Base-by-base conservation (phyloP, 2,797 vertebrate genomes). In the Sebastes trivittatus region DNA sequence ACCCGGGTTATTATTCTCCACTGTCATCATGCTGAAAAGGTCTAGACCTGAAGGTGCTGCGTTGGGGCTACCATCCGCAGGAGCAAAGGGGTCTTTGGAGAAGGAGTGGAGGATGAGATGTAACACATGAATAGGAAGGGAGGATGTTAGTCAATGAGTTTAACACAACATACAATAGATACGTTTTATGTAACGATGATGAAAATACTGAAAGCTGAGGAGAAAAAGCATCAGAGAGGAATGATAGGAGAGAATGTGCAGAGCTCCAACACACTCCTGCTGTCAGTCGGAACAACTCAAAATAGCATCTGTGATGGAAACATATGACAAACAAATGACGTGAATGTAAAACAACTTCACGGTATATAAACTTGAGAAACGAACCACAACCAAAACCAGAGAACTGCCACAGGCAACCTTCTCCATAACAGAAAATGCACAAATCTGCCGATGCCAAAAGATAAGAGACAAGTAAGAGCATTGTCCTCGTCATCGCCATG, bases 11-110 rank as follows among this genome's bases (percentile, higher is more conserved):
- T 94, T 96, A 93, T 92, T 96, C 93, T 98, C 97, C 82, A 93
- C 94, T 82, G 97, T 95, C 96, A 97, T 97, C 97, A 98, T 96
- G 94, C 96, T 94, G 95, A 99, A 99, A 93, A 99, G 97, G 94
- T 99, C 98, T 95, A 98, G 94, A 95, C 97, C 97, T 13, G 96
- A 94, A 63, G 97, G 72, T 1, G 75, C 92, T 89, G 95, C 92
- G 90, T 96, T 95, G 95, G 96, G 90, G 90, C 95, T 95, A 93
- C 96, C 97, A 84, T 97, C 96, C 16, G 97, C 95, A 32, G 97
- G 93, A 91, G 97, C 96, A 93, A 99, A 99, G 84, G 97, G 98
- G 96, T 99, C 98, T 98, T 77, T 3, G 42, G 70, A 76, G 76
- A 72, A n/a, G 59, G 65, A 59, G 32, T 5, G 32, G 66, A 42